These are phyloP conservation scores for Phymorhynchus buccinoides DNA, from an alignment of 1,140 invertebrate genomes.

Conservation along the genomic window DNA sequence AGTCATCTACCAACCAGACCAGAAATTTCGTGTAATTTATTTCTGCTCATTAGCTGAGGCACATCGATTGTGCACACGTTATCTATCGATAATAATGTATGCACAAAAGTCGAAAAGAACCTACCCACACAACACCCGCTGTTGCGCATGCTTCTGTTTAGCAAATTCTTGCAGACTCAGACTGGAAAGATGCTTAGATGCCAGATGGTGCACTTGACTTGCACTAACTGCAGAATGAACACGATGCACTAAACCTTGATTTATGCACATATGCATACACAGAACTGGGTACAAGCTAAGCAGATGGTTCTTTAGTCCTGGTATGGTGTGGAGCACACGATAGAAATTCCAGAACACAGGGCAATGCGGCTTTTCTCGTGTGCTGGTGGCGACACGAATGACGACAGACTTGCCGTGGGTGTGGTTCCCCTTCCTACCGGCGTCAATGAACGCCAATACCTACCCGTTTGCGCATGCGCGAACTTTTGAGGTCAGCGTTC, in stretches of 20 bases:
- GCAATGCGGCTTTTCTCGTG: background rate
- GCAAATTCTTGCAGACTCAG: background rate
- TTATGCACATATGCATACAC: no score
- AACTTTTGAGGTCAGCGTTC: constrained; percentile 20
- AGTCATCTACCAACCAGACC: no score
- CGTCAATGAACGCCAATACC: constrained; percentile 4
- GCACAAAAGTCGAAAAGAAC: background rate
- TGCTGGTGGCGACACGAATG: background rate
- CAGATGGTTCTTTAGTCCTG: no score
- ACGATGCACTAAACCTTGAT: no score
- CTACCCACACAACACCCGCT: constrained; percentile 2
- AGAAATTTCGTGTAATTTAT: no score
- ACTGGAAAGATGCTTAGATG: background rate
- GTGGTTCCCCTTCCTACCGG: background rate
- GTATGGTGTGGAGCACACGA: background rate
- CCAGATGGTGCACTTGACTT: no score
- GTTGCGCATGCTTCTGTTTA: background rate
- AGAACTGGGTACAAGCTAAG: no score
- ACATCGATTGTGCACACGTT: background rate
- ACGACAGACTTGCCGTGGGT: background rate
- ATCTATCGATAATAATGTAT: background rate
- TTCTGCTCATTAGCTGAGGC: no score
- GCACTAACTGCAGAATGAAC: no score
- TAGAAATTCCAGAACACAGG: background rate
- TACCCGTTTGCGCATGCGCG: background rate